Conservation (phyloP, 2,113 vertebrate species). For the Synodontis membranacea region DNA sequence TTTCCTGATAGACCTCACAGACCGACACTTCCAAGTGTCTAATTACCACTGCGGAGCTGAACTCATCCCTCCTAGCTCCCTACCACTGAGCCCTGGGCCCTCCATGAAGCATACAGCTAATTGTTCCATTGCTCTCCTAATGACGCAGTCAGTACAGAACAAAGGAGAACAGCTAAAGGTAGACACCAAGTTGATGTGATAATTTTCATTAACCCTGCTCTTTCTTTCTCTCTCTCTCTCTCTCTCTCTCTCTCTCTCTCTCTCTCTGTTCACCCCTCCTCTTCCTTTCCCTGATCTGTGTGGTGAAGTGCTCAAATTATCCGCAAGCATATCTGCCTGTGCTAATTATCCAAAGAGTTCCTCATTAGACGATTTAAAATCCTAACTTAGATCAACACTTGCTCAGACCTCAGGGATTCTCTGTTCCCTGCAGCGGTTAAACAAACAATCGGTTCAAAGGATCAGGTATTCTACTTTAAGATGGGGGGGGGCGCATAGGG, state of each 20-base stretch:
- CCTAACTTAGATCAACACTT: slow-evolving; percentile 78
- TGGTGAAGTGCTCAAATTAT: slow-evolving; percentile 76
- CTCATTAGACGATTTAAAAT: slow-evolving; percentile 81
- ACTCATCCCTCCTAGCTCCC: slow-evolving; percentile 57
- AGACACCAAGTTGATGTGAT: slow-evolving; percentile 70
- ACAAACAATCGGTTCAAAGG: slow-evolving; percentile 80
- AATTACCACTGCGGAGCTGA: slow-evolving; percentile 69
- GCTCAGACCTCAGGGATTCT: slow-evolving; percentile 75
- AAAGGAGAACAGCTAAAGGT: slow-evolving; percentile 69
- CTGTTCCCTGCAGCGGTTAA: slow-evolving; percentile 76
- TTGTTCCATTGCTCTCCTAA: slow-evolving; percentile 82
- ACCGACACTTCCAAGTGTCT: slow-evolving; percentile 83
- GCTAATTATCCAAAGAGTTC: slow-evolving; percentile 75
- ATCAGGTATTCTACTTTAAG: slow-evolving; percentile 75
- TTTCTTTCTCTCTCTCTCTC: slow-evolving; percentile 64
- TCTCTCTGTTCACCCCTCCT: slow-evolving; percentile 45
- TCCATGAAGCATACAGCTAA: slow-evolving; percentile 73
- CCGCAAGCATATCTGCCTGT: slow-evolving; percentile 73
- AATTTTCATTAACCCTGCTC: slow-evolving; percentile 78
- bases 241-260: slow-evolving; percentile 15
- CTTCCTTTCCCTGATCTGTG: slow-evolving; percentile 52
- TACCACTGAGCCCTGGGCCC: slow-evolving; percentile 70
- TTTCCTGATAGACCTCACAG: slow-evolving; percentile 86
- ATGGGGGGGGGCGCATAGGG: slow-evolving; percentile 62
- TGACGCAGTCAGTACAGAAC: slow-evolving; percentile 67